These are phyloP conservation scores for Nannoperca australis DNA, from an alignment of 2,797 vertebrate species.

Conservation along the genomic window DNA sequence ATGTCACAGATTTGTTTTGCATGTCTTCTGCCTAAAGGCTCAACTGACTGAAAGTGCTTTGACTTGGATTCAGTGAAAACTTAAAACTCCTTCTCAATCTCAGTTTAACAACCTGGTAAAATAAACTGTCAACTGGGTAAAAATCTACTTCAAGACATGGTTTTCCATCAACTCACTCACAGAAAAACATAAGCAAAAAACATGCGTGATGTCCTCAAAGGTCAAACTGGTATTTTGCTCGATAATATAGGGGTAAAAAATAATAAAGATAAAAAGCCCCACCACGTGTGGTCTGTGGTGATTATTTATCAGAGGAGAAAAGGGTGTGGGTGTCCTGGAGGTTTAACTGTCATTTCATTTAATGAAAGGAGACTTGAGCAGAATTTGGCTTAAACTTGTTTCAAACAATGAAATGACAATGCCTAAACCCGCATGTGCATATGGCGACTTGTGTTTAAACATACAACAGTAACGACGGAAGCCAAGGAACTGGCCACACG, in stretches of 20 bases:
- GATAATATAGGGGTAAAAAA: conserved; percentile 17
- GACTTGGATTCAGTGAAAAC: background rate
- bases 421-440: background rate
- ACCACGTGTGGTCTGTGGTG: background rate
- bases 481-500: conserved; percentile 3
- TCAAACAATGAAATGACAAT: background rate
- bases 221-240: conserved; percentile 14
- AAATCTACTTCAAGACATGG: background rate
- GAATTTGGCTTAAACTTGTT: conserved; percentile 29
- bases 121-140: background rate
- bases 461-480: background rate
- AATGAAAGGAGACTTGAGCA: conserved; percentile 20
- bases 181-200: background rate
- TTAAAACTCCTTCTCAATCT: no score
- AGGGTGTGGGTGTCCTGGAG: conserved; percentile 54
- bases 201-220: background rate
- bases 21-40: background rate
- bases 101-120: background rate
- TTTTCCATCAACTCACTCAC: background rate
- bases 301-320: conserved; percentile 42
- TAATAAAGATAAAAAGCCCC: background rate
- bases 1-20: background rate
- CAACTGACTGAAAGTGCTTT: background rate
- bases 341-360: conserved; percentile 65
- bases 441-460: conserved; percentile 14